These are phyloP conservation scores for Perca schrenkii DNA, from an alignment of 2,113 vertebrate genomes.

Conservation along the genomic window DNA sequence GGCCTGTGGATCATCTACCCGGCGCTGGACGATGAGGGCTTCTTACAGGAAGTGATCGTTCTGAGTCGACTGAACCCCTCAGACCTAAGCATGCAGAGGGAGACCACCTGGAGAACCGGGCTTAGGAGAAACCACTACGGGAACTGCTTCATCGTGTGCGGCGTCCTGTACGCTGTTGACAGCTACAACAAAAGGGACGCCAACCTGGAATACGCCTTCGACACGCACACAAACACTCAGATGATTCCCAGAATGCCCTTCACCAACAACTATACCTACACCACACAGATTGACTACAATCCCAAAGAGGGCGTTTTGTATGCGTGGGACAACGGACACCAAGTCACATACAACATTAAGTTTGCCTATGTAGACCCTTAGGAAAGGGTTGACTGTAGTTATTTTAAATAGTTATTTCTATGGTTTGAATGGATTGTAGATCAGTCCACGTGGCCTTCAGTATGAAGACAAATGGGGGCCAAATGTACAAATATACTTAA, in stretches of 20 bases:
- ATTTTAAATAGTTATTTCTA: constrained; percentile 63
- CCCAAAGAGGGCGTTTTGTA: constrained; percentile 95
- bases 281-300: constrained; percentile 98
- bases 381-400: constrained; percentile 38
- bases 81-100: constrained; percentile 93
- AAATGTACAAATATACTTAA: constrained; percentile 62
- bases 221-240: constrained; percentile 98
- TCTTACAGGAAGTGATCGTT: constrained; percentile 92
- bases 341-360: constrained; percentile 94
- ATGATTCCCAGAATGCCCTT: constrained; percentile 94
- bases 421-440: constrained; percentile 91
- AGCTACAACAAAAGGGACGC: constrained; percentile 91
- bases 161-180: constrained; percentile 96
- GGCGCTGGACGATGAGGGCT: constrained; percentile 92
- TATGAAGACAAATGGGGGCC: constrained; percentile 5
- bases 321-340: constrained; percentile 97
- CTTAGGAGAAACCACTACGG: constrained; percentile 91
- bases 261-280: constrained; percentile 93
- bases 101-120: constrained; percentile 96
- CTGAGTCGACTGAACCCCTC: constrained; percentile 91
- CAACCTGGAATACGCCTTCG: constrained; percentile 95
- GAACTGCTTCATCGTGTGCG: constrained; percentile 96
- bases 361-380: constrained; percentile 91
- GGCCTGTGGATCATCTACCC: constrained; percentile 98
- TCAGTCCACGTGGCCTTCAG: constrained; percentile 83